A percentile compares a stretch with the other conserved stretches of the same genome.
Conservation (phyloP, 2,888 invertebrate species). For the Microctonus brassicae region DNA sequence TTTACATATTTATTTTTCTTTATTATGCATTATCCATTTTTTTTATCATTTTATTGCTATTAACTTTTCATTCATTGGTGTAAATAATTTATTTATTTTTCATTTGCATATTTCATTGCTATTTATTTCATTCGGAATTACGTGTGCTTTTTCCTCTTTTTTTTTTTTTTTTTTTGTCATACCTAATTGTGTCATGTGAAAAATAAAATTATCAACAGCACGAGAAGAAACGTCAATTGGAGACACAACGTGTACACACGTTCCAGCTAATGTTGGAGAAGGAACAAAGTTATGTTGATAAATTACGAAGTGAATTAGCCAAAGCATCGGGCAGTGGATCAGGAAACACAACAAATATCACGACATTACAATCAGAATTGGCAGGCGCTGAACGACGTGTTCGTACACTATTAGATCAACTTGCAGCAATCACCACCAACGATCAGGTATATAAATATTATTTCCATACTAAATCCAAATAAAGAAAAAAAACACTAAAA, state of each 20-base stretch:
- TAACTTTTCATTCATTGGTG: background rate
- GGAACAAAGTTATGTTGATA: conserved; percentile 85
- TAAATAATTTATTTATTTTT: background rate
- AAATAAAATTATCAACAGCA: conserved; percentile 72
- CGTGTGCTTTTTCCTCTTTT: background rate
- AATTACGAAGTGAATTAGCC: conserved; percentile 79
- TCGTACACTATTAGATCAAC: conserved; percentile 74
- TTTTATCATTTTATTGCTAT: background rate
- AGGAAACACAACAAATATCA: conserved; percentile 63
- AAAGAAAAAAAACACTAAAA: background rate
- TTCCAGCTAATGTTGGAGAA: conserved; percentile 91
- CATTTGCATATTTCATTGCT: background rate
- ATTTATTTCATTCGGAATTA: background rate
- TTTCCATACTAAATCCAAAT: background rate
- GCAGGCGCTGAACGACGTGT: conserved; percentile 75
- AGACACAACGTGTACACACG: conserved; percentile 86
- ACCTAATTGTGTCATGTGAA: background rate
- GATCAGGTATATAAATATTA: conserved; percentile 57
- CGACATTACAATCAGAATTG: conserved; percentile 71
- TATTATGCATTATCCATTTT: background rate
- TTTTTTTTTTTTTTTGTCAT: background rate
- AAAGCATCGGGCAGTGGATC: conserved; percentile 68
- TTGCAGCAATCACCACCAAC: conserved; percentile 65
- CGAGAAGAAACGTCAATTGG: conserved; percentile 87
- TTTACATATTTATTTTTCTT: conserved; percentile 17